Evolutionary conservation across 1,140 invertebrate genomes (phyloP).

Genomic region (Mercenaria mercenaria): DNA sequence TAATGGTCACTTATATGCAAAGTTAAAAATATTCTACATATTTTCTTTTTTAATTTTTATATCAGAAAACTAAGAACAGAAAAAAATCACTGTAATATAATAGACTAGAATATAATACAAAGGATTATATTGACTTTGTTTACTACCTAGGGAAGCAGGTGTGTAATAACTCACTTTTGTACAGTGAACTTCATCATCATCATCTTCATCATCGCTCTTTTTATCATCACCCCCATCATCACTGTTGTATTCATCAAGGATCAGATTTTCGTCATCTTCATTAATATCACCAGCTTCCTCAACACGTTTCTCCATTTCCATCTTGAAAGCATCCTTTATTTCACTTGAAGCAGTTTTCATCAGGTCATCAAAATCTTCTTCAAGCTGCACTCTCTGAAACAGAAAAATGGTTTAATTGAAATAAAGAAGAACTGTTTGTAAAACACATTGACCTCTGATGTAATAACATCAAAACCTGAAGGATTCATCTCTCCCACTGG

Average conservation of each 20-base stretch:
- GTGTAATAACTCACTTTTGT: conserved; percentile 82
- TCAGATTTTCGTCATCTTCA: conserved; percentile 85
- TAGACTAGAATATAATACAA: no score
- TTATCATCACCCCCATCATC: conserved; percentile 85
- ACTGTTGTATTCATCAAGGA: conserved; percentile 87
- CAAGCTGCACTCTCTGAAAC: conserved; percentile 76
- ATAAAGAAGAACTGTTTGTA: not conserved
- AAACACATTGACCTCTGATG: not conserved
- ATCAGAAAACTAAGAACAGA: no score
- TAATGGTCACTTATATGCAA: no score
- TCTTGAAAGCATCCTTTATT: conserved; percentile 80
- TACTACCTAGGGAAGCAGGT: no score
- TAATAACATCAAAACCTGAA: not conserved
- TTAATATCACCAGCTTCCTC: conserved; percentile 74
- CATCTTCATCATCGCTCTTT: conserved; percentile 73
- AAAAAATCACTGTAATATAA: no score
- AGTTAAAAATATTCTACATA: no score
- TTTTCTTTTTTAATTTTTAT: no score
- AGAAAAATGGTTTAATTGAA: no score
- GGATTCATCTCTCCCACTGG: not conserved
- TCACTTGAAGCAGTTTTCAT: conserved; percentile 82
- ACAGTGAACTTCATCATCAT: conserved; percentile 86
- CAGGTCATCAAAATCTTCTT: conserved; percentile 84
- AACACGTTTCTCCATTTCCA: conserved; percentile 75
- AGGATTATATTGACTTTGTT: no score